A percentile compares a stretch with the other conserved stretches of the same genome.
phyloP scores from a whole-genome alignment of 1,140 invertebrate species.

The Anadara kagoshimensis region DNA sequence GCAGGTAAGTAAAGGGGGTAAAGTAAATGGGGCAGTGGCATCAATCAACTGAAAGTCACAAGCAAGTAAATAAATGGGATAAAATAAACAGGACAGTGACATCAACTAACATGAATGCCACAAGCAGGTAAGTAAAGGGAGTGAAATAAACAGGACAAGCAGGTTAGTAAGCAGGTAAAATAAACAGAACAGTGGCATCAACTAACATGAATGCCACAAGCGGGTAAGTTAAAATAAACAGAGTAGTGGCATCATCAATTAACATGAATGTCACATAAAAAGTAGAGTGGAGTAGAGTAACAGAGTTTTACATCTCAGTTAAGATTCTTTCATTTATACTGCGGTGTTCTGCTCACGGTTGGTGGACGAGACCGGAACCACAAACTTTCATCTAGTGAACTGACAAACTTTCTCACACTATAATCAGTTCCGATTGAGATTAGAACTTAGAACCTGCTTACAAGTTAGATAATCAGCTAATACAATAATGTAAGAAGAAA shows the following conservation, averaged over 20 bases:
- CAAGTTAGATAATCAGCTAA: too few species aligned
- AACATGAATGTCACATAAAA: neutral
- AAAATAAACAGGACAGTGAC: neutral
- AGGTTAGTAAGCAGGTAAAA: constrained; percentile 75
- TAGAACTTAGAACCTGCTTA: too few species aligned
- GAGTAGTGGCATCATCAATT: neutral
- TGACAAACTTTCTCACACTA: too few species aligned
- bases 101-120: neutral
- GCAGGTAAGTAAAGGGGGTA: neutral
- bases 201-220: constrained; percentile 82
- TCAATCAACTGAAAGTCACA: neutral
- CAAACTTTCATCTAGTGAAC: too few species aligned
- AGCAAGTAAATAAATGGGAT: neutral
- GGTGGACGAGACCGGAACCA: too few species aligned
- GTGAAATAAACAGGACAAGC: too few species aligned
- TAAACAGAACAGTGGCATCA: constrained; percentile 77
- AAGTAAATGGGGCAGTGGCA: neutral
- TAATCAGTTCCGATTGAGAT: too few species aligned
- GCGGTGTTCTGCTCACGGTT: too few species aligned
- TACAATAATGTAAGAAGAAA: too few species aligned
- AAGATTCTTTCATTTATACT: too few species aligned
- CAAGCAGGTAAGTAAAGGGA: neutral
- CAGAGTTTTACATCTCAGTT: too few species aligned
- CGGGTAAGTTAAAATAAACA: constrained; percentile 47
- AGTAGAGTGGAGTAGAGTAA: too few species aligned